Base-by-base conservation (phyloP, 2,113 vertebrate genomes). In the Halichoerus grypus region DNA sequence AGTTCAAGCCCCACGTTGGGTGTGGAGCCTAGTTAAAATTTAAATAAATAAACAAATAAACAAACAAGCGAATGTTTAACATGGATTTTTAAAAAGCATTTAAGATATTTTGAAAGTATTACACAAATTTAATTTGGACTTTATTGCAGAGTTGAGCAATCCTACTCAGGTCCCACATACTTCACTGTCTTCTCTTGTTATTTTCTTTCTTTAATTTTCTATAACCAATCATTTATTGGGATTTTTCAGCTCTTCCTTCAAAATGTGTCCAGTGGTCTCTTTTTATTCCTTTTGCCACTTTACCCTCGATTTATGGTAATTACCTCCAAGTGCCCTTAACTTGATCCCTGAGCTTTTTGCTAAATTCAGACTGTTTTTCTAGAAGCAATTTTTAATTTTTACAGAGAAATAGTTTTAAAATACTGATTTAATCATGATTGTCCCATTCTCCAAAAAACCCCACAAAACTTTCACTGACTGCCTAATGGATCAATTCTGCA, bases 381-480 rank as follows among this genome's bases (percentile, higher is more conserved):
- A 86, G 65, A 77, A 85, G 9, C 84, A 82, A 71, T 26, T 90
- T 94, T 87, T 80, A 82, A 71, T 26, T 90, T 94, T 87, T 85
- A 42, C 55, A 82, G 83, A 81, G 55, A 76, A 63, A 5, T 71
- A 8, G 65, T 69, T 97, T 77, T 42, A 15, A 39, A 79, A 49
- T 72, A 19, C 2, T 42, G 28, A n/a, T 91, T 89, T 90, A 89
- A 65, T 94, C 22, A 87, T 4, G 21, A 13, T 39, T n/a, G 14
- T 92, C 19, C 24, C 4, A 24, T 81, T 96, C 51, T 94, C 59
- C 33, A 36, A 81, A 61, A 26, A 57, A 72, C 18, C 33, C 24
- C 24, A 12, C 11, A 80, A 33, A 69, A 4, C 28, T 26, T 85
- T 80, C 1, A n/a, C 16, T 26, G 2, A 39, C 8, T 85, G 4